These are phyloP conservation scores for Ciconia boyciana DNA, from an alignment of 2,113 vertebrate species.

Conservation along the genomic window DNA sequence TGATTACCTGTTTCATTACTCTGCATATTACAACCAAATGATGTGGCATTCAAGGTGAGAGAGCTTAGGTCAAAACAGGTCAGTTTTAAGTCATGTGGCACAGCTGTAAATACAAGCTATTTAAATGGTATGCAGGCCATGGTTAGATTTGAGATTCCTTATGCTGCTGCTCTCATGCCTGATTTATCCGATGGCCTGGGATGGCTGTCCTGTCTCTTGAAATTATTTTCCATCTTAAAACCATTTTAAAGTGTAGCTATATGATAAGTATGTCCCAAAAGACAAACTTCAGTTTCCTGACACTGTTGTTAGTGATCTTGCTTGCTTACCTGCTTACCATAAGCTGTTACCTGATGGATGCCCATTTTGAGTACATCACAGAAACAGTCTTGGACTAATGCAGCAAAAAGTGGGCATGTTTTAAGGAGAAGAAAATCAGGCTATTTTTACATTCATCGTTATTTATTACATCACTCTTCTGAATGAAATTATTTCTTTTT, in stretches of 20 bases:
- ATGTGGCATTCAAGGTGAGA: neutral
- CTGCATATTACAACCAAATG: neutral
- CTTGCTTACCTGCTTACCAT: neutral
- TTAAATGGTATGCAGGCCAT: neutral
- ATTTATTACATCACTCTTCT: neutral
- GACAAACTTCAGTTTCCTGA: neutral
- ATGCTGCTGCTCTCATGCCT: neutral
- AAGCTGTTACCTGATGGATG: neutral
- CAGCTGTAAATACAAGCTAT: neutral
- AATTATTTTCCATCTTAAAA: neutral
- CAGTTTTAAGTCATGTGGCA: neutral
- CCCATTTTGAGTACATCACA: neutral
- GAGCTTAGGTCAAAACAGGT: neutral
- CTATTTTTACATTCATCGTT: neutral
- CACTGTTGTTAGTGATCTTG: neutral
- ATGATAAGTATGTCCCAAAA: neutral
- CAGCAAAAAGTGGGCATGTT: neutral
- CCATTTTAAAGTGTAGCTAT: neutral
- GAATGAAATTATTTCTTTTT: neutral
- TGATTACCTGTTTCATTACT: neutral
- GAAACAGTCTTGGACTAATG: neutral
- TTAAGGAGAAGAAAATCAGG: neutral
- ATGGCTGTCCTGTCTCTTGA: neutral
- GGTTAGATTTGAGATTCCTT: constrained; percentile 29
- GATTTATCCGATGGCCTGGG: neutral